Base-by-base conservation (phyloP, 2,888 invertebrate species). In the Diplazon laetatorius region DNA sequence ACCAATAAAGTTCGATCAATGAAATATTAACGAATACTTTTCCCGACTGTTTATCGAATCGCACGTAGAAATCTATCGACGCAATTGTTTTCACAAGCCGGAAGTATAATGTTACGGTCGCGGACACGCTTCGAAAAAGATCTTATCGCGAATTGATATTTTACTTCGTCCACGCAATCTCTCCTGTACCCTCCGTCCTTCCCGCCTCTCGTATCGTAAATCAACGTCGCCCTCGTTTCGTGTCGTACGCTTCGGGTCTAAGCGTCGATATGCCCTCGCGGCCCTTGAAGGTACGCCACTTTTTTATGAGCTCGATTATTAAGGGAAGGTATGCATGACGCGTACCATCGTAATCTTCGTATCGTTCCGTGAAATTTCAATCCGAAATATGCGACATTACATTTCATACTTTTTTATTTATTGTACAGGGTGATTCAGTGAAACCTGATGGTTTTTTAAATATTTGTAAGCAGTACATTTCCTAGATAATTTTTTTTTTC, bases 301-400 rank as follows among this genome's bases (percentile, higher is more conserved):
- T 63, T 76, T 82, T 79, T 85, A 76, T 82, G 81, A 81, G 78
- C 82, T 50, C 75, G 80, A 84, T 82, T 85, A 87, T 87, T 87
- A 87, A 83, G 81, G 74, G n/a, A 55, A 48, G 82, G 79, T 81
- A 82, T 84, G 84, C 82, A 80, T 82, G 70, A 72, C 66, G 69
- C 71, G 39, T 25, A 9, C 2, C 42, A 14, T 39, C 60, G 37
- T 10, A 69, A 55, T 65, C 46, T 66, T 72, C 46, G 44, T 76
- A 65, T 72, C 63, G 74, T 78, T 80, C 82, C 74, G 82, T 81
- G 83, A 30, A 76, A 78, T 83, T 74, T 66, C 68, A 75, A 83
- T 83, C 62, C 72, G 37, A 60, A 70, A 70, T 74, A 65, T 66
- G 42, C 60, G 37, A 16, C 60, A 63, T 50, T 22, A 39, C 66